These are phyloP conservation scores for Tipula unca DNA, from an alignment of 2,888 invertebrate genomes.

Conservation along the genomic window DNA sequence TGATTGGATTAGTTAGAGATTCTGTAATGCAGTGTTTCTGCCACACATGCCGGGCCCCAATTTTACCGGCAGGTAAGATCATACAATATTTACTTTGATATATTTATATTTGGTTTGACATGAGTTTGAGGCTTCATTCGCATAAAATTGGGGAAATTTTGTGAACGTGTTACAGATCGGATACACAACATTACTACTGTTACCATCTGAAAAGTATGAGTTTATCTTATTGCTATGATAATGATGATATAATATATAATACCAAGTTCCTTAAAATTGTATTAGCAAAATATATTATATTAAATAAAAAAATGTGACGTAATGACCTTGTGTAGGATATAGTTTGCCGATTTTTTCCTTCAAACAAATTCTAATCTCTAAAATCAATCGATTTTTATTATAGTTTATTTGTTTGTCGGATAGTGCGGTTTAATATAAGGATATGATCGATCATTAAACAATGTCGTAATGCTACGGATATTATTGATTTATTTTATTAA, in stretches of 20 bases:
- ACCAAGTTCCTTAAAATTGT: neutral
- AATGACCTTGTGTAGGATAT: neutral
- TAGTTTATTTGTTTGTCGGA: neutral
- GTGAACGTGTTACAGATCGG: no score
- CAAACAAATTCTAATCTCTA: neutral
- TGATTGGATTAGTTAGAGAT: slow-evolving; percentile 84
- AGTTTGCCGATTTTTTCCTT: neutral
- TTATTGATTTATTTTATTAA: neutral
- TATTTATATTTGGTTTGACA: slow-evolving; percentile 16
- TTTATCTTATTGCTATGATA: neutral
- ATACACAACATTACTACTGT: neutral
- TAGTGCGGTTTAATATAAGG: neutral
- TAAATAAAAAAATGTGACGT: neutral
- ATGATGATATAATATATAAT: neutral
- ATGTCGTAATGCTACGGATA: neutral
- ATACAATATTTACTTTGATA: neutral
- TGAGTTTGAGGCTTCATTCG: neutral
- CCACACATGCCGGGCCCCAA: slow-evolving; percentile 82
- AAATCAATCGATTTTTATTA: neutral
- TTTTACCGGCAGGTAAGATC: slow-evolving; percentile 62
- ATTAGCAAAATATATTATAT: neutral
- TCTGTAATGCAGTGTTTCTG: slow-evolving; percentile 91
- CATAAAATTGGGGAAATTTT: neutral
- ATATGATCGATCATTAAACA: neutral
- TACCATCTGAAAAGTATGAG: neutral